Percentiles rank a stretch among this genome's conserved stretches.
Conservation (phyloP, 2,888 invertebrate genomes). For the Sisyra nigra region DNA sequence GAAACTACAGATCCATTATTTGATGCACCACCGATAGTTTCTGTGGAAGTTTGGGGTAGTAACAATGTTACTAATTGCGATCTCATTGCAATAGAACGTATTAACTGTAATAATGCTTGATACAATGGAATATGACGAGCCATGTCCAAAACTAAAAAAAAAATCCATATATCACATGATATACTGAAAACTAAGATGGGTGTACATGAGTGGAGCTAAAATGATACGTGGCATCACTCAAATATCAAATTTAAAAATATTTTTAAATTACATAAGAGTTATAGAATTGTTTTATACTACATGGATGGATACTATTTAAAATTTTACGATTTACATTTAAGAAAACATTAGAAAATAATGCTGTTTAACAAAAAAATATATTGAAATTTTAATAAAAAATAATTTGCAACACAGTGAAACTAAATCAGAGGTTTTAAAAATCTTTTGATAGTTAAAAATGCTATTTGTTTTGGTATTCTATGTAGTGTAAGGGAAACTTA, state of each 20-base stretch:
- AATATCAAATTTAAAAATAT: no score
- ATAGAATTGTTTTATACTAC: no score
- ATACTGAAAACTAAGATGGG: background rate
- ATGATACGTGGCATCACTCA: background rate
- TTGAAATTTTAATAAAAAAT: no score
- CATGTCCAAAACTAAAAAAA: conserved; percentile 68
- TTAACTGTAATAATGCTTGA: conserved; percentile 64
- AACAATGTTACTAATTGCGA: conserved; percentile 40
- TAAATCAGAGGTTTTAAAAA: no score
- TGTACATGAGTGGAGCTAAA: background rate
- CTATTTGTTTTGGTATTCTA: no score
- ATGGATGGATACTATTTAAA: no score
- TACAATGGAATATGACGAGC: conserved; percentile 92
- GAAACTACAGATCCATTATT: conserved; percentile 51
- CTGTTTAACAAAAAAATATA: no score
- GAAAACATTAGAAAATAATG: no score
- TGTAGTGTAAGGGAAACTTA: no score
- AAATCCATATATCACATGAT: background rate
- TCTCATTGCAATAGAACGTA: conserved; percentile 59
- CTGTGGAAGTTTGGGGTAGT: conserved; percentile 30
- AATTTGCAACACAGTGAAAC: no score
- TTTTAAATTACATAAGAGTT: background rate
- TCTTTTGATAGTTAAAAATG: no score
- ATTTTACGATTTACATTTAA: no score
- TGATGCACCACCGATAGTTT: conserved; percentile 13